Percentiles rank a stretch among this genome's conserved stretches.
phyloP scores from a whole-genome alignment of 2,797 vertebrate genomes.

The Synanceia verrucosa region DNA sequence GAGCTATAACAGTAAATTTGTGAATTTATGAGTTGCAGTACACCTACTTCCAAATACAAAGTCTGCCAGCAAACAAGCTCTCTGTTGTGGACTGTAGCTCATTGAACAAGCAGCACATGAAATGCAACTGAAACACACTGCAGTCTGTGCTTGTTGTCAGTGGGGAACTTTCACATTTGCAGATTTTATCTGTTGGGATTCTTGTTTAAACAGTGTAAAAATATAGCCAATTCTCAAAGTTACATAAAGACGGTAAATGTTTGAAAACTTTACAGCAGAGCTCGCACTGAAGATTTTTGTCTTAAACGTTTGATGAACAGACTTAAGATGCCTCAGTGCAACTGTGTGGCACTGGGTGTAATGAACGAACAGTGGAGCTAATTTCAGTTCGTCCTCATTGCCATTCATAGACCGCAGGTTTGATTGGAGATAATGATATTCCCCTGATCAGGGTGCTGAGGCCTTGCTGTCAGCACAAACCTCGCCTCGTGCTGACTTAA shows the following conservation, averaged over 20 bases:
- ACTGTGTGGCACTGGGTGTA: slow-evolving; percentile 3
- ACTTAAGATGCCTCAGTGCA: slow-evolving; percentile 22
- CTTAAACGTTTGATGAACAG: slow-evolving; percentile 57
- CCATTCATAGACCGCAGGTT: slow-evolving; percentile 66
- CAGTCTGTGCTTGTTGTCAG: slow-evolving; percentile 37
- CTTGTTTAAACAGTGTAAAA: slow-evolving; percentile 36
- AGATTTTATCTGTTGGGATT: slow-evolving; percentile 32
- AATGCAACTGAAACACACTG: slow-evolving; percentile 32
- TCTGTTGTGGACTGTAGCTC: slow-evolving; percentile 41
- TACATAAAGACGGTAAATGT: slow-evolving; percentile 11
- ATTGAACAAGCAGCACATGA: slow-evolving; percentile 34
- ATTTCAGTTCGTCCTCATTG: slow-evolving; percentile 69
- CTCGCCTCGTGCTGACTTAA: slow-evolving; percentile 69
- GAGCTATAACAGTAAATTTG: slow-evolving; percentile 25
- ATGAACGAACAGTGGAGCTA: slow-evolving; percentile 50
- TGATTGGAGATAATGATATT: slow-evolving; percentile 75
- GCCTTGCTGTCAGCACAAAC: slow-evolving; percentile 76
- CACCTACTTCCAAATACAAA: slow-evolving; percentile 12
- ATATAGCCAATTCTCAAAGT: slow-evolving; percentile 14
- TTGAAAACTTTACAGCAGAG: slow-evolving; percentile 14
- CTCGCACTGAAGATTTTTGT: slow-evolving; percentile 19
- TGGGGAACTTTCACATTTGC: slow-evolving; percentile 35
- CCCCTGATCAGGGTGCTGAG: slow-evolving; percentile 39
- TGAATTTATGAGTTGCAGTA: slow-evolving; percentile 21
- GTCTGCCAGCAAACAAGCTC: slow-evolving; percentile 26